Evolutionary conservation across 2,113 vertebrate genomes (phyloP).

Genomic region (Pachypanchax playfairii): DNA sequence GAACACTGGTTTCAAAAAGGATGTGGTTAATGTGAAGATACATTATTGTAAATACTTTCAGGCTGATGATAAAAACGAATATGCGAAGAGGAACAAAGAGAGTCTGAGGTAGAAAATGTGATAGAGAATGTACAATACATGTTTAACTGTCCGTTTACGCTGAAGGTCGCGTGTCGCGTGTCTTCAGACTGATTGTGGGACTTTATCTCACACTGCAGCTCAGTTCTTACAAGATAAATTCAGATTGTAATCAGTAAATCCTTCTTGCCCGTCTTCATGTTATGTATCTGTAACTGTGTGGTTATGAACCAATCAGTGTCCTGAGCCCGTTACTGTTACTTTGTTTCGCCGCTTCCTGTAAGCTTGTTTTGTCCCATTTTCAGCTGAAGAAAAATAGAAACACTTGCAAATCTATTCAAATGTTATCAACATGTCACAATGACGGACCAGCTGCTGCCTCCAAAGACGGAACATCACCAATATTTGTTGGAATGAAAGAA

Average conservation of each 20-base stretch:
- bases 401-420: too few species aligned
- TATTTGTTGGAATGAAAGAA: too few species aligned
- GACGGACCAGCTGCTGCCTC: too few species aligned
- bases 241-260: background rate
- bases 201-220: background rate
- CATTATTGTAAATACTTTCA: constrained; percentile 21
- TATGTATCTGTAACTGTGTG: background rate
- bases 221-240: background rate
- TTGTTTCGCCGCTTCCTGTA: too few species aligned
- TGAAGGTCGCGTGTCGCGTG: too few species aligned
- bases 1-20: background rate
- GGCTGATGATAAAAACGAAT: constrained; percentile 13
- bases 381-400: too few species aligned
- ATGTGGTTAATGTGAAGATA: background rate
- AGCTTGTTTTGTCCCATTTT: too few species aligned
- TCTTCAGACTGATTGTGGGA: too few species aligned
- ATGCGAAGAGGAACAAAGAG: constrained; percentile 49
- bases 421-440: too few species aligned
- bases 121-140: too few species aligned
- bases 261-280: background rate
- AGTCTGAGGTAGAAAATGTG: background rate
- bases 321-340: too few species aligned
- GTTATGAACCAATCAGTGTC: background rate
- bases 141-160: background rate
- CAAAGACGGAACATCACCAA: too few species aligned